A percentile compares a stretch with the other conserved stretches of the same genome.
These are phyloP conservation scores for Seira ritae DNA, from an alignment of 2,888 invertebrate species.

Conservation along the genomic window DNA sequence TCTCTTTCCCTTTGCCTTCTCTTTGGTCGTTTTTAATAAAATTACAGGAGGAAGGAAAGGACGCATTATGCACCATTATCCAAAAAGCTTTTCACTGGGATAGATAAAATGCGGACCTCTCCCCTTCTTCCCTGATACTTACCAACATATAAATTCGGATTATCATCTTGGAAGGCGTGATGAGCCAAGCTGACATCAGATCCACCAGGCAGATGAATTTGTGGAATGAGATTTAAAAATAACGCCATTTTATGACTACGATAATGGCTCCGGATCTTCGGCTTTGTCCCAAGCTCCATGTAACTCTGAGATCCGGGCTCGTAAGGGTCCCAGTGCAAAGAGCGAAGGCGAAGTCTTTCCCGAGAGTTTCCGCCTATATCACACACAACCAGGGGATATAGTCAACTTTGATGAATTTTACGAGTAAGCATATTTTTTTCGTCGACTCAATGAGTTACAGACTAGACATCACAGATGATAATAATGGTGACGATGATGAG, in stretches of 20 bases:
- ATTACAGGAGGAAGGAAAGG: constrained; percentile 23
- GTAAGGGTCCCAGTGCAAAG: constrained; percentile 72
- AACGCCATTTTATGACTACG: constrained; percentile 92
- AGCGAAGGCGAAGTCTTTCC: constrained; percentile 67
- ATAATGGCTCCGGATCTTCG: constrained; percentile 86
- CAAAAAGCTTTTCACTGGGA: constrained; percentile 17
- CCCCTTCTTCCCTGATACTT: constrained; percentile 69
- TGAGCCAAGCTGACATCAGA: constrained; percentile 89
- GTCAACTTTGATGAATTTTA: neutral
- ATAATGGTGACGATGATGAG: constrained; percentile 30
- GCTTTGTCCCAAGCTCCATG: constrained; percentile 70
- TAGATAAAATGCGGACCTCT: neutral
- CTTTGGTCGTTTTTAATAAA: neutral
- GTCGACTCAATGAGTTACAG: neutral
- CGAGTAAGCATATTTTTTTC: neutral
- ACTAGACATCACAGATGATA: constrained; percentile 25
- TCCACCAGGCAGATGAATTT: constrained; percentile 87
- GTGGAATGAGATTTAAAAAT: constrained; percentile 92
- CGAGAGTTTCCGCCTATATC: constrained; percentile 65
- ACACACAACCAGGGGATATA: constrained; percentile 21
- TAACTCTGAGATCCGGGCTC: constrained; percentile 68
- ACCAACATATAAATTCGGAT: constrained; percentile 87
- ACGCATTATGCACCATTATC: constrained; percentile 36
- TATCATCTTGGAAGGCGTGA: constrained; percentile 88
- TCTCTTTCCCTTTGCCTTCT: neutral